phyloP scores from a whole-genome alignment of 2,888 invertebrate genomes.

The Latrodectus elegans region DNA sequence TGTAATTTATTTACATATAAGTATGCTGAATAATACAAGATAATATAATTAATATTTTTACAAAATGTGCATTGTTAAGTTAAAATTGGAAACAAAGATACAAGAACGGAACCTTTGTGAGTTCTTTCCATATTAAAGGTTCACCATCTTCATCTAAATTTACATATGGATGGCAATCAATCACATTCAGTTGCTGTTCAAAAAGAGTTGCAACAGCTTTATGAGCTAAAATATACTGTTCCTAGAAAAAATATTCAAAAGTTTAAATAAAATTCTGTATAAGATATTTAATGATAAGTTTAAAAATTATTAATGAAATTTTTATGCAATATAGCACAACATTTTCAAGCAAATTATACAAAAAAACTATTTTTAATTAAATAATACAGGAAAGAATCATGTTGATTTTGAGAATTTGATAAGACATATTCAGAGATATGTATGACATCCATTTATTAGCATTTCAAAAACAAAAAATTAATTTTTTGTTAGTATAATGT shows the following conservation, averaged over 20 bases:
- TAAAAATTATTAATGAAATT: neutral
- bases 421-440: too few relatives aligned
- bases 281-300: neutral
- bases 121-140: conserved; percentile 63
- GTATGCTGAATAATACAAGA: too few relatives aligned
- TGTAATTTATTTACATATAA: too few relatives aligned
- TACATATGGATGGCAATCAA: conserved; percentile 78
- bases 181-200: conserved; percentile 77
- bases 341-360: neutral
- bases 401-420: too few relatives aligned
- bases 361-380: neutral
- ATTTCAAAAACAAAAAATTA: too few relatives aligned
- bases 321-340: neutral
- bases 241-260: conserved; percentile 72
- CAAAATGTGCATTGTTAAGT: too few relatives aligned
- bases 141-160: conserved; percentile 75
- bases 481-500: too few relatives aligned
- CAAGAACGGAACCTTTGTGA: conserved; percentile 23
- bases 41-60: too few relatives aligned
- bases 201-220: conserved; percentile 78
- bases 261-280: neutral
- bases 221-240: conserved; percentile 79
- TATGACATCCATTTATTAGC: too few relatives aligned
- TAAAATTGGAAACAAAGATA: neutral
- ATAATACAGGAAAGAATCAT: neutral